Base-by-base conservation (phyloP, 2,113 vertebrate species). In the Donacobius atricapilla region DNA sequence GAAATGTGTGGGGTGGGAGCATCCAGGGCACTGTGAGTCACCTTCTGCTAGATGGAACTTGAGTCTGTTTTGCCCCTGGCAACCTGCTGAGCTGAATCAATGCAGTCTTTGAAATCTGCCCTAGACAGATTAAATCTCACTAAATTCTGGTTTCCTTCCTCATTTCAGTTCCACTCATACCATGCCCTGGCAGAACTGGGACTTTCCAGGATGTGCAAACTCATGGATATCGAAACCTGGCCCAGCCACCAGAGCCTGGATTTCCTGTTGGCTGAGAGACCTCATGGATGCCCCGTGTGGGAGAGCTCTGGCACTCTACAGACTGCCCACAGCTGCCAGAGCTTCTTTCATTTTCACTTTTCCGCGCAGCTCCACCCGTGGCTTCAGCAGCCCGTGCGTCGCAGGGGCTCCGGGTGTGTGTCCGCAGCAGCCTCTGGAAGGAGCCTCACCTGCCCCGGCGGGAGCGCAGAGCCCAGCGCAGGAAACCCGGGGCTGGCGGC, bases 261-360 rank as follows among this genome's bases (percentile, higher is more conserved):
- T 51, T 83, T 47, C 40, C 58, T 3, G 15, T 3, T 2, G 25
- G 28, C 68, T 47, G 30, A 1, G 10, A 66, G 8, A 42, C 9
- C 33, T 47, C 65, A 3, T 0, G 2, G 22, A 22, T 70, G 39
- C 11, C 19, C 44, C 15, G 54, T 0, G 13, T 83, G 79, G 90
- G 88, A 86, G 82, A 64, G 35, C 42, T 77, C 50, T 30, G 33
- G 14, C 33, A 13, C 51, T 42, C 51, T 5, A 3, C 45, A 7
- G 5, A 13, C 70, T 21, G 58, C 48, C 71, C 3, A 7, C 66
- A 6, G 39, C 61, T 3, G 3, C 4, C 0, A 20, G 1, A 18
- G 8, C 40, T 68, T 9, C 91, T 95, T 96, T 93, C 93, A 11
- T 57, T 94, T 97, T 88, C 86, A 76, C 45, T 95, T 83, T 63